phyloP scores from a whole-genome alignment of 2,888 invertebrate genomes.

The Fabriciana adippe region DNA sequence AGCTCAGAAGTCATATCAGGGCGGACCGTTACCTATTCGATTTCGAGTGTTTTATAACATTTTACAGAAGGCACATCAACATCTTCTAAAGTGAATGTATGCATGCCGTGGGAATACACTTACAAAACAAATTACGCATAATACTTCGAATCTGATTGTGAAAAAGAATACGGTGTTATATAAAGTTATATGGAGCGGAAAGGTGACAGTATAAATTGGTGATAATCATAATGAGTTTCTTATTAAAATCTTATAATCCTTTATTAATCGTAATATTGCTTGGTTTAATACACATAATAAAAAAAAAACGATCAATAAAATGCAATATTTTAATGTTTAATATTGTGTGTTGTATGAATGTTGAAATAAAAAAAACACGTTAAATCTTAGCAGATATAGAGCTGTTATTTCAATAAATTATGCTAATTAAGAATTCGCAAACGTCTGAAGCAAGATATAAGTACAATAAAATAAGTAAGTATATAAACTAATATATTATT shows the following conservation, averaged over 20 bases:
- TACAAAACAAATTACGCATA: conserved; percentile 25
- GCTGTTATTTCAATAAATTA: too few species aligned
- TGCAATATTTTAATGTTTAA: neutral
- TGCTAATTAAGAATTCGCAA: too few species aligned
- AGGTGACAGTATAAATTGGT: conserved; percentile 19
- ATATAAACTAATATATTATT: too few species aligned
- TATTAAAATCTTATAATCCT: conserved; percentile 6
- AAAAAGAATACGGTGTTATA: conserved; percentile 30
- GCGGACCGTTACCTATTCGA: conserved; percentile 16
- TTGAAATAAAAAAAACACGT: neutral
- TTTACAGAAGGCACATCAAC: conserved; percentile 21
- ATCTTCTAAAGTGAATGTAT: conserved; percentile 34
- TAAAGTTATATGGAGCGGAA: conserved; percentile 33
- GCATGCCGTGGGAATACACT: conserved; percentile 32
- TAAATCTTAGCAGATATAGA: too few species aligned
- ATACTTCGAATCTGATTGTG: conserved; percentile 31
- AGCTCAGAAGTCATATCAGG: neutral
- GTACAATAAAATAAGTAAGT: too few species aligned
- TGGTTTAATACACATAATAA: conserved; percentile 8
- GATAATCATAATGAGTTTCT: conserved; percentile 11
- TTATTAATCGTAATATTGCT: conserved; percentile 14
- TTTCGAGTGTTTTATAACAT: conserved; percentile 13
- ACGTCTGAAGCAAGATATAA: too few species aligned
- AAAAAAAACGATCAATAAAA: neutral
- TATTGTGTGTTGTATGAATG: conserved; percentile 1